A percentile compares a stretch with the other conserved stretches of the same genome.
Evolutionary conservation across 37 sponge, comb jelly and placozoan genomes (phyloP).

Genomic region (Crambe crambe): DNA sequence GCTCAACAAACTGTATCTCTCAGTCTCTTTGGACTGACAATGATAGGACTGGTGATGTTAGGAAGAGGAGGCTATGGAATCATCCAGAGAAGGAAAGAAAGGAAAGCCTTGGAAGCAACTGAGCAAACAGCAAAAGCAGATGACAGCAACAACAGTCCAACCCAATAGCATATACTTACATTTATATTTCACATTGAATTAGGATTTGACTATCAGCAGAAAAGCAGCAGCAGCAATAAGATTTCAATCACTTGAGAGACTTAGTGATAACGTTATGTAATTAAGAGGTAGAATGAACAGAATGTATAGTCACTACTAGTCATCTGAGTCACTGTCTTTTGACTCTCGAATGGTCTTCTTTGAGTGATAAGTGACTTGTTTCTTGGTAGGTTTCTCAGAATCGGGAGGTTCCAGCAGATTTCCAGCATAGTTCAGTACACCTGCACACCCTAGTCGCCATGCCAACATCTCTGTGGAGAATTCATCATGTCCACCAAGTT

Average conservation of each 20-base stretch:
- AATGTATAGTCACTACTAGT: too few relatives aligned
- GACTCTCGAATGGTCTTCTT: constrained; percentile 45
- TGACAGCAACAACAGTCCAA: too few relatives aligned
- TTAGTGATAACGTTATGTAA: too few relatives aligned
- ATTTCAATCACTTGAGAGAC: too few relatives aligned
- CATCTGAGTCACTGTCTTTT: constrained; percentile 55
- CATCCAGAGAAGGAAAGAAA: constrained; percentile 18
- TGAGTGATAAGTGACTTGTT: constrained; percentile 14
- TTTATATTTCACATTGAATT: background rate
- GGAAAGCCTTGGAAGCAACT: too few relatives aligned
- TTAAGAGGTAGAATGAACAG: background rate
- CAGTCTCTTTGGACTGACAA: constrained; percentile 36
- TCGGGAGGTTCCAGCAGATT: constrained; percentile 83
- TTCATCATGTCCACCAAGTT: constrained; percentile 91
- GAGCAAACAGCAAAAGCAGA: background rate
- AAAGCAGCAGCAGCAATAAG: too few relatives aligned
- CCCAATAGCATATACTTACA: too few relatives aligned
- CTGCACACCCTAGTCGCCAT: constrained; percentile 90
- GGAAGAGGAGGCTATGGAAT: constrained; percentile 46
- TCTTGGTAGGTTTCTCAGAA: constrained; percentile 15
- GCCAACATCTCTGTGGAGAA: constrained; percentile 96
- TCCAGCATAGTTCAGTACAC: constrained; percentile 87
- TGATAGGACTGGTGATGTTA: constrained; percentile 38
- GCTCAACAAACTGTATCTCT: constrained; percentile 28
- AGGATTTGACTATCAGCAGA: too few relatives aligned